Evolutionary conservation across 2,888 invertebrate genomes (phyloP).

Genomic region (Podotricha telesiphe): DNA sequence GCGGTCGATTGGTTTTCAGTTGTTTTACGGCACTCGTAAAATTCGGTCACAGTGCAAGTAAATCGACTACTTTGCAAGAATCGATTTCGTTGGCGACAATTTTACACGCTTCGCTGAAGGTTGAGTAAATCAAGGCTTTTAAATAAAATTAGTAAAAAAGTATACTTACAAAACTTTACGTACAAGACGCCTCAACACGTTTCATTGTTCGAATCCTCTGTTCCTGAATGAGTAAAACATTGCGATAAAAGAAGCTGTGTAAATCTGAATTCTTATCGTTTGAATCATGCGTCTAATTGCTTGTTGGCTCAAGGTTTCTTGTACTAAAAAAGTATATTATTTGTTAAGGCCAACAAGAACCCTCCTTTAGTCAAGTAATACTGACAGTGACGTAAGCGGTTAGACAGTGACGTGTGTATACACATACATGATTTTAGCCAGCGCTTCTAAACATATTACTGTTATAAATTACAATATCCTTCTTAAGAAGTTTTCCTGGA

Average conservation of each 20-base stretch:
- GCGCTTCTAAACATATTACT: conserved; percentile 15
- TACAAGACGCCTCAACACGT: conserved; percentile 34
- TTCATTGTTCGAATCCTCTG: conserved; percentile 30
- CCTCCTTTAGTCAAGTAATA: conserved; percentile 42
- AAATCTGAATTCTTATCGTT: conserved; percentile 40
- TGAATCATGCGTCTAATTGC: conserved; percentile 46
- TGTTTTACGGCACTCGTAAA: conserved; percentile 44
- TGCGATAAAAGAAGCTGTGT: conserved; percentile 30
- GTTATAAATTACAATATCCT: neutral
- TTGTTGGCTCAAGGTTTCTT: conserved; percentile 46
- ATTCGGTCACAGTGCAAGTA: conserved; percentile 36
- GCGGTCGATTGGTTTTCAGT: conserved; percentile 50
- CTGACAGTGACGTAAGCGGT: conserved; percentile 39
- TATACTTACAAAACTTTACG: conserved; percentile 55
- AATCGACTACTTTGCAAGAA: conserved; percentile 20
- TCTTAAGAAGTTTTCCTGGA: too few species aligned
- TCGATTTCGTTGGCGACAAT: conserved; percentile 42
- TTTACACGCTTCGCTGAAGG: conserved; percentile 53
- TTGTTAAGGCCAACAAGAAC: conserved; percentile 41
- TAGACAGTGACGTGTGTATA: neutral
- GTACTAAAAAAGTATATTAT: conserved; percentile 43
- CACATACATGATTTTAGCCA: conserved; percentile 1
- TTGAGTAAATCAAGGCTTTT: conserved; percentile 52
- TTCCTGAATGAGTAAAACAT: conserved; percentile 32
- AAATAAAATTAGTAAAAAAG: conserved; percentile 35